phyloP scores from a whole-genome alignment of 2,797 vertebrate species.

The Cyprinella venusta region DNA sequence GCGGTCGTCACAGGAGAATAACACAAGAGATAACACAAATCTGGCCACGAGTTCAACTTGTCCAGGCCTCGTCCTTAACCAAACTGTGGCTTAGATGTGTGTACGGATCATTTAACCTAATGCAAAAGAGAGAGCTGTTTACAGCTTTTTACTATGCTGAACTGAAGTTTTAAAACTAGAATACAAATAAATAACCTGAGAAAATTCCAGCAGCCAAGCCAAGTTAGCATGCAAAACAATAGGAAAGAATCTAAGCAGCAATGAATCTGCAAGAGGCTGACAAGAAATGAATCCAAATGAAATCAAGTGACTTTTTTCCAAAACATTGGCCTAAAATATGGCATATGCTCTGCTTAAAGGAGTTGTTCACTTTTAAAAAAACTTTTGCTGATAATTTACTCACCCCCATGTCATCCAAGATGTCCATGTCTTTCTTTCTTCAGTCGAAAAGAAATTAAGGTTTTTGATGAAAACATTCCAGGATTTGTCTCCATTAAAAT shows the following conservation, averaged over 20 bases:
- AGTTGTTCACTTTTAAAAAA: too few species aligned
- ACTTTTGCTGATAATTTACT: too few species aligned
- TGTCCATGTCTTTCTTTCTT: too few species aligned
- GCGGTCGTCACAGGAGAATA: constrained; percentile 14
- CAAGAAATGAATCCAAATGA: not conserved
- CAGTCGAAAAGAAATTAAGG: too few species aligned
- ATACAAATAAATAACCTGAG: not conserved
- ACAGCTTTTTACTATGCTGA: not conserved
- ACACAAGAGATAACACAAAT: constrained; percentile 34
- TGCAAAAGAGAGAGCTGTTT: not conserved
- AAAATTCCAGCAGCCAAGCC: not conserved
- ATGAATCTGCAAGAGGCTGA: not conserved
- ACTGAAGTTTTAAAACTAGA: not conserved
- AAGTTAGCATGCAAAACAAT: not conserved
- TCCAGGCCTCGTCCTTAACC: not conserved
- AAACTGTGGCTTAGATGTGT: not conserved
- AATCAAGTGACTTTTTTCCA: not conserved
- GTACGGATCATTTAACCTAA: not conserved
- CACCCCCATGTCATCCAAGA: too few species aligned
- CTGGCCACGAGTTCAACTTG: constrained; percentile 36
- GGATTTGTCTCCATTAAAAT: too few species aligned
- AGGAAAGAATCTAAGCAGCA: not conserved
- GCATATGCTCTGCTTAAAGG: not conserved
- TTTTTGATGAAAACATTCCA: too few species aligned
- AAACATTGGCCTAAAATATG: not conserved